Conservation (phyloP, 2,797 vertebrate species). For the Ammospiza maritima region DNA sequence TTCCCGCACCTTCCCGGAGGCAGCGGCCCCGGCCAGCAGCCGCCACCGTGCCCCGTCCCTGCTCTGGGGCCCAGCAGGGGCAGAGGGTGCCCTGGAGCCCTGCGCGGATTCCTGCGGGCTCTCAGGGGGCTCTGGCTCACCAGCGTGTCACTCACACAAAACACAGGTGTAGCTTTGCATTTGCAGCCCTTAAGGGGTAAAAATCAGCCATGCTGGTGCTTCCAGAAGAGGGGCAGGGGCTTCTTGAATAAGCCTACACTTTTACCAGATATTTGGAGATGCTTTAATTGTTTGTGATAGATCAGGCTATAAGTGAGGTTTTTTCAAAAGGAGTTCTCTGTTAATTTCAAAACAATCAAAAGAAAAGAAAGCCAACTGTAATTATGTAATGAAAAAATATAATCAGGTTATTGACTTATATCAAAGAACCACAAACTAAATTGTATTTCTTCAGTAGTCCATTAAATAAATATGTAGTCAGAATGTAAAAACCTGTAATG, state of each 20-base stretch:
- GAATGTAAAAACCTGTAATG: background rate
- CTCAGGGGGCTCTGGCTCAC: background rate
- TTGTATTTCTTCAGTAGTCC: background rate
- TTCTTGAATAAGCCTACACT: background rate
- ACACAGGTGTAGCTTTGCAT: background rate
- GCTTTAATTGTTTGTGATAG: background rate
- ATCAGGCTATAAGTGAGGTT: background rate
- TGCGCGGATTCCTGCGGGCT: accelerated
- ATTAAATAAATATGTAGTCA: slow-evolving; percentile 13
- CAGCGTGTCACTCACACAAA: accelerated
- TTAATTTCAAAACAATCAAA: background rate
- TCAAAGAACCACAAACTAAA: background rate
- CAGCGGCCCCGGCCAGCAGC: background rate
- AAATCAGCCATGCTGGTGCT: background rate
- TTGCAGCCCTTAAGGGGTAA: background rate
- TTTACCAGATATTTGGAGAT: background rate
- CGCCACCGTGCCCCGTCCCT: accelerated
- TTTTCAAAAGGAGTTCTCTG: background rate
- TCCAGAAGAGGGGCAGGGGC: background rate
- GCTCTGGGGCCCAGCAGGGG: background rate
- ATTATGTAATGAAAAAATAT: background rate
- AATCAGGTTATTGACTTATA: background rate
- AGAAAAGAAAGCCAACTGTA: background rate
- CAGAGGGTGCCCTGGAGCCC: background rate
- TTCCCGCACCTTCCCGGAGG: background rate